Evolutionary conservation across 1,140 invertebrate species (phyloP).

Genomic region (Acromyrmex echinatior): DNA sequence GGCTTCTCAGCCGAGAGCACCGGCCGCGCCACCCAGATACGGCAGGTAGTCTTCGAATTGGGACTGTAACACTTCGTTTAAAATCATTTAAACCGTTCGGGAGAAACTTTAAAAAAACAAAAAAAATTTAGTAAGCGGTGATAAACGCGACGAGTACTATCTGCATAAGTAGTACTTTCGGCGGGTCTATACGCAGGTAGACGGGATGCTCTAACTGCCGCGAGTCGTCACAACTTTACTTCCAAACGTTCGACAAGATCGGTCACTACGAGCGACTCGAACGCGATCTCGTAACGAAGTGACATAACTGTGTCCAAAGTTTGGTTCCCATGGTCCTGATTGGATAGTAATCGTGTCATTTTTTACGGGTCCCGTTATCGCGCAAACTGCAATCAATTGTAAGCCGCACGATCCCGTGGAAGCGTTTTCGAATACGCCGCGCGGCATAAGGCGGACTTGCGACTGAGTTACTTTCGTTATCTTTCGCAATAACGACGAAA

Average conservation of each 20-base stretch:
- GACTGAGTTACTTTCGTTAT: not conserved
- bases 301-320: not conserved
- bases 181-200: not conserved
- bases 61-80: constrained; percentile 81
- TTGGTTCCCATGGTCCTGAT: not conserved
- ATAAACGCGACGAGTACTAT: not conserved
- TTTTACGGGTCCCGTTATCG: constrained; percentile 2
- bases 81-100: constrained; percentile 50
- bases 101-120: not conserved
- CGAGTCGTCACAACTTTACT: not conserved
- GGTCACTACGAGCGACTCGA: not conserved
- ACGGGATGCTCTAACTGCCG: not conserved
- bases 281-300: not conserved
- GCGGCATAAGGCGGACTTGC: not conserved
- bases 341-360: not conserved
- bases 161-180: constrained; percentile 19
- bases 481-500: not conserved
- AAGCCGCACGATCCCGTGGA: not conserved
- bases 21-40: constrained; percentile 92
- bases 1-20: constrained; percentile 91
- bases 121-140: not conserved
- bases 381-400: not conserved
- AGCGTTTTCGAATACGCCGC: not conserved
- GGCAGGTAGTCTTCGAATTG: constrained; percentile 91
- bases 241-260: not conserved